Percentiles rank a stretch among this genome's conserved stretches.
Conservation (phyloP, 2,113 vertebrate species). For the Hippopotamus amphibius region DNA sequence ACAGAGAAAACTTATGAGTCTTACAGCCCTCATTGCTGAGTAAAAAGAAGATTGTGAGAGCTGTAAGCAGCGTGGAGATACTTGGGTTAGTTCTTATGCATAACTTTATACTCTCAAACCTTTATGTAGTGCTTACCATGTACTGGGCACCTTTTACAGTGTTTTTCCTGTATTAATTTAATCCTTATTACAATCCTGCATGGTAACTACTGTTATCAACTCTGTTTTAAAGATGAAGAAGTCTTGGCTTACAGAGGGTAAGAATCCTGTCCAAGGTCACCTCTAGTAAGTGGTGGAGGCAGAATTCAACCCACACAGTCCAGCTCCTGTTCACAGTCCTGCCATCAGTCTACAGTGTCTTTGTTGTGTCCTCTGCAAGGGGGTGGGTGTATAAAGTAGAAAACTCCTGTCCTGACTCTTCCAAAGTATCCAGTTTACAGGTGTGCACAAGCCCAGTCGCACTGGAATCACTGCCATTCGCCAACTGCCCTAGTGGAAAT, state of each 20-base stretch:
- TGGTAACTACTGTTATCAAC: background rate
- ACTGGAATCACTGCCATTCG: background rate
- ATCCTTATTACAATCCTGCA: background rate
- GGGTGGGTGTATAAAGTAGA: background rate
- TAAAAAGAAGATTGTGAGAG: conserved; percentile 1
- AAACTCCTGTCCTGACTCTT: background rate
- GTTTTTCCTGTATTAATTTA: background rate
- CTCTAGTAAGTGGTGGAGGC: background rate
- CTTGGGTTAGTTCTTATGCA: conserved; percentile 13
- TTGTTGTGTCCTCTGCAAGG: background rate
- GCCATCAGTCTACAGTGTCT: background rate
- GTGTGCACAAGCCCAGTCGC: background rate
- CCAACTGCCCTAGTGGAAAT: background rate
- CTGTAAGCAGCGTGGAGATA: background rate
- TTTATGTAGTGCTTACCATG: background rate
- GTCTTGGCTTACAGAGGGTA: background rate
- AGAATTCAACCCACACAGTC: background rate
- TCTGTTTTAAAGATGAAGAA: conserved; percentile 13
- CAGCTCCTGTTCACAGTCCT: background rate
- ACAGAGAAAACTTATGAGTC: background rate
- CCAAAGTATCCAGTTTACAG: background rate
- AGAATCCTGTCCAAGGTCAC: background rate
- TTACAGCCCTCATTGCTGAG: background rate
- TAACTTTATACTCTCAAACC: background rate
- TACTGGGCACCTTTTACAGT: background rate